Percentiles rank a stretch among this genome's conserved stretches.
Evolutionary conservation across 2,888 invertebrate species (phyloP).

Genomic region (Liopterus haemorrhoidalis): DNA sequence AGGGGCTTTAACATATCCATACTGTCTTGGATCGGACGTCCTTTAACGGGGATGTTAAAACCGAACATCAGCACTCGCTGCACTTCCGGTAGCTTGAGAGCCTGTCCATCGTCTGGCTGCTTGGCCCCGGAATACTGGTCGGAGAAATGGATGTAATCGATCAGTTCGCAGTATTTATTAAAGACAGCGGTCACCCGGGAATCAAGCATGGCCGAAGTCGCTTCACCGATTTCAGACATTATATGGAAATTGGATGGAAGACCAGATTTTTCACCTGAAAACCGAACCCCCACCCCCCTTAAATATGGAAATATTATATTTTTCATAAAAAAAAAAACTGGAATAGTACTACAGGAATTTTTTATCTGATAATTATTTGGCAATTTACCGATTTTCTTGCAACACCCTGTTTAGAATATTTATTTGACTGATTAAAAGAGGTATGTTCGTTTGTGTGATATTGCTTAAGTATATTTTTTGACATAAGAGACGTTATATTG

Average conservation of each 20-base stretch:
- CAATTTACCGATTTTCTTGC: too few species aligned
- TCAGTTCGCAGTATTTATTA: conserved; percentile 70
- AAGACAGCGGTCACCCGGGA: conserved; percentile 69
- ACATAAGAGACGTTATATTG: too few species aligned
- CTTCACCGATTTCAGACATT: conserved; percentile 88
- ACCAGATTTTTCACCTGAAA: conserved; percentile 74
- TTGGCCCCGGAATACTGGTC: conserved; percentile 92
- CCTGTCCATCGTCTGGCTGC: conserved; percentile 72
- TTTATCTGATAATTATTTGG: too few species aligned
- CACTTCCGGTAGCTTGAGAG: conserved; percentile 41
- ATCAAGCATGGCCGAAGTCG: conserved; percentile 77
- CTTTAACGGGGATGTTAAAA: conserved; percentile 64
- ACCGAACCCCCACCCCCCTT: too few species aligned
- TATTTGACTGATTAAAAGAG: too few species aligned
- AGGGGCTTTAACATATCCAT: conserved; percentile 74
- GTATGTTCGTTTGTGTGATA: too few species aligned
- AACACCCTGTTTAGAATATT: too few species aligned
- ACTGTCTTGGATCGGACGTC: conserved; percentile 60
- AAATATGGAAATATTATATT: too few species aligned
- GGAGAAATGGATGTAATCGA: conserved; percentile 96
- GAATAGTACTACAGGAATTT: too few species aligned
- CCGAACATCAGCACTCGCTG: conserved; percentile 69
- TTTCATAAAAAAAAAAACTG: too few species aligned
- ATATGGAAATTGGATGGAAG: conserved; percentile 68
- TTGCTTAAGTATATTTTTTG: too few species aligned